Evolutionary conservation across 2,888 invertebrate species (phyloP), one percentile per base, ranked within the genome.

Genomic region (Scrobipalpa atriplicella): DNA sequence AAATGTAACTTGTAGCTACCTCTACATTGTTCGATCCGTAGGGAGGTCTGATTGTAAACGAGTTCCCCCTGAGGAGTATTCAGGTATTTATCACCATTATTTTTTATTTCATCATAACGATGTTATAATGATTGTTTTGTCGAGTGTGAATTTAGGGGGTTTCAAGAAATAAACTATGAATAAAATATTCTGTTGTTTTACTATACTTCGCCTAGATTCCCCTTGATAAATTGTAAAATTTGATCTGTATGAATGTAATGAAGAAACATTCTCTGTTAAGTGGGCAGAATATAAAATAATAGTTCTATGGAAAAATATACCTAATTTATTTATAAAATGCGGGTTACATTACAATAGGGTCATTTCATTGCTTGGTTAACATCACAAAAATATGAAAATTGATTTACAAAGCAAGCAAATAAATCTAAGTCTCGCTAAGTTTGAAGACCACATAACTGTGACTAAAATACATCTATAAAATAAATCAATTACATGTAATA

Each of bases 61-160:
- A 83, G 89, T 86, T 82, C 81, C 88, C 83, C 85, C 85, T 87
- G 84, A 86, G 90, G 91, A 90, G 85, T 85, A 80, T 84, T 89
- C 91, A 92, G 92, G 92, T 92, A 92, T 92, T 92, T 92, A 92
- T 92, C 81, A 80, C 83, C 77, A 78, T 56, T 80, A 78, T 81
- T 84, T 81, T 86, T 79, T 78, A 76, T 85, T 86, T 79, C 78
- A 78, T 76, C 74, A 76, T 82, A 74, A 83, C 78, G 78, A 83
- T 84, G 80, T 83, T 78, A 82, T 77, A 79, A 78, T 82, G 73
- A 72, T 51, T 58, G 69, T 72, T 76, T 83, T 78, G 76, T 78
- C 80, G 79, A 82, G 80, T 83, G 81, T 80, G 78, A 79, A 73
- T 80, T 79, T 85, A 83, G 81, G 79, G 74, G 78, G 78, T 82